These are phyloP conservation scores for Agrilus mali DNA, from an alignment of 2,888 invertebrate genomes.

Conservation along the genomic window DNA sequence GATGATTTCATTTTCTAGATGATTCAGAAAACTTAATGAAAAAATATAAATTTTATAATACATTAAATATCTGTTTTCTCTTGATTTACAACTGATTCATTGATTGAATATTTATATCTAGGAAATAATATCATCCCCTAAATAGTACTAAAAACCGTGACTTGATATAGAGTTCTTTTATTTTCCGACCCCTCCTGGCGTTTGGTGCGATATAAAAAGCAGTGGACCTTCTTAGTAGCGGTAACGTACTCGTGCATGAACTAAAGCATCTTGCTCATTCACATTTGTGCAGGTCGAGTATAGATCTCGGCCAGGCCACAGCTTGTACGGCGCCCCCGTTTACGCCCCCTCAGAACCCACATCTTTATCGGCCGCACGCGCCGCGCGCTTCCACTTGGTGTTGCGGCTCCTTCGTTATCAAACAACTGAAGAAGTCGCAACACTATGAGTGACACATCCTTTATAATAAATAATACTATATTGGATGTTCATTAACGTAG, in stretches of 20 bases:
- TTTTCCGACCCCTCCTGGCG: too few relatives aligned
- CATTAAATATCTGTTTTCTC: too few relatives aligned
- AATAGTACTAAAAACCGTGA: too few relatives aligned
- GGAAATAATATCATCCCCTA: too few relatives aligned
- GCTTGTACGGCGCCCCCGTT: constrained; percentile 17
- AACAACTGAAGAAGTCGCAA: constrained; percentile 64
- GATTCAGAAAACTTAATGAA: too few relatives aligned
- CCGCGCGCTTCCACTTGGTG: constrained; percentile 61
- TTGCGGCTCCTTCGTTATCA: constrained; percentile 64
- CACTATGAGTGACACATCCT: constrained; percentile 44
- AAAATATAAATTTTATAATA: too few relatives aligned
- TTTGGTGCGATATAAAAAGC: constrained; percentile 29
- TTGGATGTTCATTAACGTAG: background rate
- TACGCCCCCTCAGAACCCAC: constrained; percentile 26
- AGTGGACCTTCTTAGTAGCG: constrained; percentile 55
- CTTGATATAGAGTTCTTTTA: too few relatives aligned
- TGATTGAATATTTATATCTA: too few relatives aligned
- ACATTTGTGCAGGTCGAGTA: constrained; percentile 25
- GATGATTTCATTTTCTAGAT: too few relatives aligned
- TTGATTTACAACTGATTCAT: too few relatives aligned
- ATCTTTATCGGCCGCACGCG: constrained; percentile 33
- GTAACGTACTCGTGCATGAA: constrained; percentile 59
- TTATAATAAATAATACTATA: background rate
- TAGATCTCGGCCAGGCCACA: constrained; percentile 25
- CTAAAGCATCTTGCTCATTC: constrained; percentile 25